Base-by-base conservation (phyloP, 1,140 invertebrate species). In the Riptortus pedestris region DNA sequence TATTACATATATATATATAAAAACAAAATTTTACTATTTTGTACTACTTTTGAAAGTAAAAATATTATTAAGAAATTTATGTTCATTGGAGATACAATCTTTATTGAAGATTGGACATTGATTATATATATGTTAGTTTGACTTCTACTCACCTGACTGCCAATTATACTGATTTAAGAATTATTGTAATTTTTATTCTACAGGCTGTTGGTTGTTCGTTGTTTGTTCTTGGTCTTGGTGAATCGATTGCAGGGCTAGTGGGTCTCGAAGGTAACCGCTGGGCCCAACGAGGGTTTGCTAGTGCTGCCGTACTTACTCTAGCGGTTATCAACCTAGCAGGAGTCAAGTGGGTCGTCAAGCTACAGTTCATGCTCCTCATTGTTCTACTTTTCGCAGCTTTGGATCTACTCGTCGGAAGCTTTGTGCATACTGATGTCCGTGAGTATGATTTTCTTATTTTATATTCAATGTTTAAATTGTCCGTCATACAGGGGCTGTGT, bases 201-300 rank as follows among this genome's bases (percentile, higher is more conserved):
- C 72, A 95, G 90, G 91, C 93, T 66, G 93, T 96, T 0, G 91
- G 92, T 67, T 96, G 93, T 79, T 92, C 93, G 11, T 77, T 98
- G 45, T 95, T 96, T 78, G 91, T 96, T 12, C 83, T 90, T 69
- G 94, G 94, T 70, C 96, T 98, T 79, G 94, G 93, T 58, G 94
- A 97, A 78, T 93, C 92, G 1, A 89, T 98, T 81, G 88, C 91
- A 18, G 85, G 83, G 58, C 75, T 96, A 14, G 80, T 94, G 18
- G 82, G 83, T n/a, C 72, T 86, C 2, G 79, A 85, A 29, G 81
- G 82, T 66, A 82, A 83, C 63, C 78, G 78, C 60, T 90, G 86
- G 86, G 83, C 85, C 9, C 86, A 90, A 61, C 78, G 89, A 71
- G 84, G 83, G 9, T 88, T 94, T 74, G 89, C 90, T 22, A 83